These are phyloP conservation scores for Pogonus chalceus DNA, from an alignment of 1,140 invertebrate genomes.

Conservation along the genomic window DNA sequence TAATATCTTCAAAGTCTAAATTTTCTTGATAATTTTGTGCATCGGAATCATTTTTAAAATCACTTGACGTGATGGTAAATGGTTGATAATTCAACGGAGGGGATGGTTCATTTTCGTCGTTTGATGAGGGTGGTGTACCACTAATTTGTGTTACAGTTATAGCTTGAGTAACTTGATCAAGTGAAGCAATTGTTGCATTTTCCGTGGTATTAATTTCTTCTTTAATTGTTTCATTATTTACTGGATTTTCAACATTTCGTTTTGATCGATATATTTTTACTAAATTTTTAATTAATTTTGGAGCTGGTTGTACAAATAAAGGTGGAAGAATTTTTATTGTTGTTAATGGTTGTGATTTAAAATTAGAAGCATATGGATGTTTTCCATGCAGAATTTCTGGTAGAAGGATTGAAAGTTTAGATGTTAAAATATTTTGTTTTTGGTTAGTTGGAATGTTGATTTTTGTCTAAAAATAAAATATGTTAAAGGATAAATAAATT, in stretches of 20 bases:
- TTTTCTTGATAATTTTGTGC: not conserved
- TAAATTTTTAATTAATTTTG: not conserved
- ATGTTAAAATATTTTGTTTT: no score
- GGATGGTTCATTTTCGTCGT: not conserved
- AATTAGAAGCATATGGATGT: no score
- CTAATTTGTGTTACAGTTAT: not conserved
- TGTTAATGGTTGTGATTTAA: no score
- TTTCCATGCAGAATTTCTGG: no score
- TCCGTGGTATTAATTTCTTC: not conserved
- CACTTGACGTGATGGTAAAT: not conserved
- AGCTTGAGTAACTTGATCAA: not conserved
- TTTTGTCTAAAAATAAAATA: no score
- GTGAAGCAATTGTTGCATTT: not conserved
- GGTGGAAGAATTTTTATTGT: not conserved
- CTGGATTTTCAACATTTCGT: not conserved
- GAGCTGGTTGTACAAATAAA: not conserved
- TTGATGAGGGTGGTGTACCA: not conserved
- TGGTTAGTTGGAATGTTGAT: no score
- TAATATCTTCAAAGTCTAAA: not conserved
- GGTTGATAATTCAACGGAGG: not conserved
- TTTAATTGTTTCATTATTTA: not conserved
- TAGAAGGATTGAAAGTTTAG: no score
- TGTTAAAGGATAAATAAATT: no score
- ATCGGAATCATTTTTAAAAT: not conserved
- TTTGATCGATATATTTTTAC: not conserved